Conservation (phyloP, 2,113 vertebrate genomes). For the Fregata magnificens region DNA sequence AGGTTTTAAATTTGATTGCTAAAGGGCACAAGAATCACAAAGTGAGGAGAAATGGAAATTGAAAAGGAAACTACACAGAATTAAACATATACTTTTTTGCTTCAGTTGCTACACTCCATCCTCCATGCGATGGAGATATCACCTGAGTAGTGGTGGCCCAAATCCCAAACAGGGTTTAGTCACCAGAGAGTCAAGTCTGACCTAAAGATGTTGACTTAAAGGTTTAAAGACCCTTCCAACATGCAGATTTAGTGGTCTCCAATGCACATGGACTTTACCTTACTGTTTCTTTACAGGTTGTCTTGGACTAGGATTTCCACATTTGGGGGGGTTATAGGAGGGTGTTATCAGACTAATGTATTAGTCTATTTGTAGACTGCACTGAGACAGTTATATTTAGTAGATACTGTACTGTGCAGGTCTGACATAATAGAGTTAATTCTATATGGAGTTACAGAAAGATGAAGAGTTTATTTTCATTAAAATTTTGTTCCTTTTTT, state of each 20-base stretch:
- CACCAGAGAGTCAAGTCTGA: background rate
- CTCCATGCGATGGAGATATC: background rate
- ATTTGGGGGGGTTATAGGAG: background rate
- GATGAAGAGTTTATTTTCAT: background rate
- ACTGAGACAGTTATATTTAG: background rate
- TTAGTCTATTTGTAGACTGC: background rate
- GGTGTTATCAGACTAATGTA: background rate
- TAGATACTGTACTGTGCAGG: background rate
- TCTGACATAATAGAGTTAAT: background rate
- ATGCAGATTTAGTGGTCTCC: background rate
- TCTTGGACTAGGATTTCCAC: background rate
- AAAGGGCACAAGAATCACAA: background rate
- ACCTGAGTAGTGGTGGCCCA: background rate
- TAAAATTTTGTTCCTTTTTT: background rate
- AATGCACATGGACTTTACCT: background rate
- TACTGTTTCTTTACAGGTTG: background rate
- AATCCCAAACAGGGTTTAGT: background rate
- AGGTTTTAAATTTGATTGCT: background rate
- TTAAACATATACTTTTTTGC: background rate
- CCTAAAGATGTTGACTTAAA: background rate
- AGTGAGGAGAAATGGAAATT: background rate
- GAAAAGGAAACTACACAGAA: background rate
- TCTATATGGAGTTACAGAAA: background rate
- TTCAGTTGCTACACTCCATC: background rate
- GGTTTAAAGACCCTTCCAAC: background rate